Evolutionary conservation across 2,888 invertebrate species (phyloP), one percentile per base, ranked within the genome.

Genomic region (Hyalella azteca): DNA sequence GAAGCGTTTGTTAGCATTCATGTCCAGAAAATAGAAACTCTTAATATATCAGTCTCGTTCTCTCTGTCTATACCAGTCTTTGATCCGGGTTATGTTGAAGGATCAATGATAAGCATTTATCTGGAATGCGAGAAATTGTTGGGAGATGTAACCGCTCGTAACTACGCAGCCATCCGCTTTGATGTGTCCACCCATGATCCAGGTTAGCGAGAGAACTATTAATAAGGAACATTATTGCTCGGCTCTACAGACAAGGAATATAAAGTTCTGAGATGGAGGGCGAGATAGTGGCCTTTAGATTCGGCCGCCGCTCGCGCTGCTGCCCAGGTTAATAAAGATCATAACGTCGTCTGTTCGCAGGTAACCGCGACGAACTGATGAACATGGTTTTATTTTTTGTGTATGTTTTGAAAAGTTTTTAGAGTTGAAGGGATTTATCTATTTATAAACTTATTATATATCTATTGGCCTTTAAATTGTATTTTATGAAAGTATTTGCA

Each of bases 221-320:
- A 66, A 66, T 66, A 66, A 66, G 66, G 29, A 36, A 66, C 66
- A 66, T 66, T 66, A 66, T 66, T 66, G 66, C 29, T 29, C n/a
- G 7, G 32, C 66, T 19, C 36, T 32, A 66, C 66, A 9, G 66
- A 1, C 66, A 36, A 29, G 36, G 66, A 66, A 66, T 66, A 66
- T 66, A 66, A 66, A 66, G 66, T 66, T 36, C 3, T 66, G 3
- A 36, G 66, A 66, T 66, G 32, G 36, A 66, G 66, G 13, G 32
- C 29, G 36, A 1, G 66, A 66, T 66, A 66, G 3, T 32, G 36
- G 19, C 36, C 36, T 36, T 2, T 32, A 19, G 66, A 7, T 66
- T 32, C 66, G 36, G 19, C 26, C 36, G n/a, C n/a, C n/a, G n/a
- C n/a, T n/a, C n/a, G n/a, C n/a, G n/a, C n/a, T n/a, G n/a, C n/a